Evolutionary conservation across 2,888 invertebrate genomes (phyloP).

Genomic region (Azorinus chamasolen): DNA sequence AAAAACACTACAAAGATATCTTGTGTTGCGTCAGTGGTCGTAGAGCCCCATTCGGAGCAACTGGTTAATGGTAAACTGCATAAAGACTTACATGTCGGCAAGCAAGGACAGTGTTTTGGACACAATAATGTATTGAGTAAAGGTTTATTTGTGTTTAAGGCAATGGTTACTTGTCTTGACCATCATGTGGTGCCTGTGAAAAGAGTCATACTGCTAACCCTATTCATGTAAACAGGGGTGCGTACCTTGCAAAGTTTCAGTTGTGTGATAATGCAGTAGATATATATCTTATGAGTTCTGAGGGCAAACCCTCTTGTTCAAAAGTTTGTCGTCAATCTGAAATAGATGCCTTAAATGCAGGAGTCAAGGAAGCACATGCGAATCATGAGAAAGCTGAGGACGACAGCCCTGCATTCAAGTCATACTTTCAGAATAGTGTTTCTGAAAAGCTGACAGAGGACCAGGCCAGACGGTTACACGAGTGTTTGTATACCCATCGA

Average conservation of each 20-base stretch:
- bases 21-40: conserved; percentile 6
- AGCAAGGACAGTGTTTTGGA: conserved; percentile 28
- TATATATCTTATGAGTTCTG: background rate
- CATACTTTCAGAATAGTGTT: too few relatives aligned
- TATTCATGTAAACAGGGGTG: conserved; percentile 28
- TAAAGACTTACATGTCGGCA: conserved; percentile 14
- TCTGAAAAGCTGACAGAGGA: background rate
- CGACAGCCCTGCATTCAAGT: too few relatives aligned
- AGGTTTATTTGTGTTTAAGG: conserved; percentile 31
- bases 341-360: too few relatives aligned
- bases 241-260: conserved; percentile 24
- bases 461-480: background rate
- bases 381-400: too few relatives aligned
- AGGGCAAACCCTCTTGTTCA: too few relatives aligned
- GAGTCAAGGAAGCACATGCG: too few relatives aligned
- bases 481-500: background rate
- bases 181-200: conserved; percentile 34
- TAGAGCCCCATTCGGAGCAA: conserved; percentile 35
- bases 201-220: conserved; percentile 38
- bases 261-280: conserved; percentile 16
- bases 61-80: conserved; percentile 19
- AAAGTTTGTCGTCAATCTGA: too few relatives aligned
- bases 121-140: conserved; percentile 35
- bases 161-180: conserved; percentile 30
- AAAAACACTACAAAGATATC: conserved; percentile 30